Base-by-base conservation (phyloP, 1,140 invertebrate species). In the Nasonia longicornis region DNA sequence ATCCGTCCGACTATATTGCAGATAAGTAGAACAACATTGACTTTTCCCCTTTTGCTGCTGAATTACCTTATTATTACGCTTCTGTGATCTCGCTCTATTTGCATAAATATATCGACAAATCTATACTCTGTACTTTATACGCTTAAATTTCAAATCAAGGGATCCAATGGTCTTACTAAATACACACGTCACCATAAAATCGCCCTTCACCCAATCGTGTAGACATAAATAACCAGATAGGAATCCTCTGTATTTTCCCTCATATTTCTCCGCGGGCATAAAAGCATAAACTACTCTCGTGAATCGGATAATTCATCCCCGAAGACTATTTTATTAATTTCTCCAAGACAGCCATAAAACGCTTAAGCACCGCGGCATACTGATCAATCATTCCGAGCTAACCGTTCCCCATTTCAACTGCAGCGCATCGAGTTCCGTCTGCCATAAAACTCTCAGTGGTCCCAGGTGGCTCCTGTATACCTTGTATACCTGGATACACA, bases 1-100 rank as follows among this genome's bases (percentile, higher is more conserved):
- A 52, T 67, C 22, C 31, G 14, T 80, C 16, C 42, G 31, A 42
- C 16, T 85, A 81, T 85, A 81, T 83, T 83, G 77, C 84, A 87
- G 84, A 87, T 88, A 87, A 88, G 87, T 88, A 88, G 81, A 85
- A 79, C 75, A 64, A 83, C 69, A 80, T 85, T 85, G 81, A 83
- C 77, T 82, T 83, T 76, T 84, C 83, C 80, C 71, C 3, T 82
- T 84, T 75, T 67, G 10, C 14, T n/a, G 16, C 52, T 3, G 6
- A n/a, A 42, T 42, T 4, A 42, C 26, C 26, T 26, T 26, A 26
- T 26, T 42, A 42, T 42, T 42, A 42, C 8, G 38, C 38, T 42
- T 42, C 10, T 42, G 38, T 42, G 8, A 10, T 42, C 38, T 42
- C 0, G 38, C 8, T 42, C 38, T 42, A 42, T 42, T 42, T 42